Base-by-base conservation (phyloP, 2,113 vertebrate genomes). In the Eolophus roseicapilla region DNA sequence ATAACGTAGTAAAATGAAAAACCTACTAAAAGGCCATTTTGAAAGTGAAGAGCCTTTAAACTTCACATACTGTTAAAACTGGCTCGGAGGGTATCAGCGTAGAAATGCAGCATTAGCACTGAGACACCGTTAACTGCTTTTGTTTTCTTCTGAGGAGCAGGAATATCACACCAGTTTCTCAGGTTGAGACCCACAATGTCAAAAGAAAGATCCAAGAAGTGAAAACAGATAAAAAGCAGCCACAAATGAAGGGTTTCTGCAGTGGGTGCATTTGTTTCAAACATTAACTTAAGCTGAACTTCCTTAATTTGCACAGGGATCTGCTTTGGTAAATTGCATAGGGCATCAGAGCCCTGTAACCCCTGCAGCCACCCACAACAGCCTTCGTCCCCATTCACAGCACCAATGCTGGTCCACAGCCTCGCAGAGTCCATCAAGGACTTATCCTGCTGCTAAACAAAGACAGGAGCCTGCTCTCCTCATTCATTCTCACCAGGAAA, bases 11-110 rank as follows among this genome's bases (percentile, higher is more conserved):
- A 65, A 80, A 70, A 86, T 55, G 69, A 86, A 85, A 93, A 93
- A 82, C 7, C 39, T 68, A 31, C 87, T 67, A 76, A 87, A 91
- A 85, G 82, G 70, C 64, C 71, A 62, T 64, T 91, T 90, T 69
- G 41, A 77, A 92, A 93, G 79, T 53, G 84, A 86, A 88, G 91
- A 92, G 82, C 81, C 87, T 95, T 91, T 83, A 94, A 88, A 78
- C 44, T 59, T 80, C 67, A 44, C 60, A 41, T 18, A n/a, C 90
- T 35, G 74, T 68, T 95, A 75, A 79, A 79, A 75, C 44, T n/a
- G 28, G 44, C 78, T 92, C 5, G 0, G 44, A 95, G 69, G 49
- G 46, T 44, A 77, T 35, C 74, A 41, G 50, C 21, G 24, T 53
- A 75, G 73, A 92, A 95, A 79, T 49, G 55, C 60, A 89, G 41